Base-by-base conservation (phyloP, 2,797 vertebrate genomes). In the Phoeniculus purpureus region DNA sequence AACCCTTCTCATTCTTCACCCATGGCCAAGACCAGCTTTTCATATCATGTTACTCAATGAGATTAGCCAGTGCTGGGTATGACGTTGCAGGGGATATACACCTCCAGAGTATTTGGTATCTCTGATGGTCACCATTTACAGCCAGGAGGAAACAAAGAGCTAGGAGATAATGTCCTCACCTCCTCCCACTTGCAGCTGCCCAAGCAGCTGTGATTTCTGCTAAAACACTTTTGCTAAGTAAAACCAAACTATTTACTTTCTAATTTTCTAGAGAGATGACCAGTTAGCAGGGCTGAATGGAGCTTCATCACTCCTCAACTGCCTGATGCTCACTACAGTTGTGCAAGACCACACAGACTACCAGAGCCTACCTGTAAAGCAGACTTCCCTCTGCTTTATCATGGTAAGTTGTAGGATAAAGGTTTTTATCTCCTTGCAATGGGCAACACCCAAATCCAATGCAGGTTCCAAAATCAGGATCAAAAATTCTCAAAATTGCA, bases 101-200 rank as follows among this genome's bases (percentile, higher is more conserved):
- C 12, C 43, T 71, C 56, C 48, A 48, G 47, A 43, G 58, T 34
- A 70, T 70, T 29, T 70, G 40, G 16, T 79, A 34, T 70, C 75
- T 37, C 27, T 12, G 6, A 47, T 20, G 37, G 56, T 61, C 23
- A 58, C 7, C 15, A 37, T 12, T 25, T 56, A 51, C 13, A 79
- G 37, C 7, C 9, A 13, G 58, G 40, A 88, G 73, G 76, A 91
- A 92, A 83, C 11, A 9, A 76, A 71, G 56, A 73, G 21, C 5
- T 6, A 60, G 54, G 50, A 90, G 59, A 43, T 77, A 75, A 73
- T 15, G 29, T 73, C 43, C 58, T 79, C 37, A 40, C 56, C 43
- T 87, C 85, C 64, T 81, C 4, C 2, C 23, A 55, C 83, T 80
- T 77, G 67, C 83, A 68, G 85, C 60, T 92, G 64, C 81, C 61